A percentile compares a stretch with the other conserved stretches of the same genome.
phyloP scores from a whole-genome alignment of 2,113 vertebrate genomes.

The Ophthalmolycus amberensis region DNA sequence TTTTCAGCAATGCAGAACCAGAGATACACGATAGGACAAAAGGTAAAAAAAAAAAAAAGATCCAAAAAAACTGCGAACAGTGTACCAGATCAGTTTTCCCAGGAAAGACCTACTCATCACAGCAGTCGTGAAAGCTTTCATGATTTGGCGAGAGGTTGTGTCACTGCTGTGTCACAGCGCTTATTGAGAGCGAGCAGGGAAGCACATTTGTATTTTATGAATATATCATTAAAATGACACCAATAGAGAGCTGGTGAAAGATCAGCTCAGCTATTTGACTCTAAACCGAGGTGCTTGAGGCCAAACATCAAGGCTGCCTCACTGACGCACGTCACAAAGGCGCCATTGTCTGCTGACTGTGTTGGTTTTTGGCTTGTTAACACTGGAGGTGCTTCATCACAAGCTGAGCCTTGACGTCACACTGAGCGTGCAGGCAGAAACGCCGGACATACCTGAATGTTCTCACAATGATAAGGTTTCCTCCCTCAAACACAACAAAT shows the following conservation, averaged over 20 bases:
- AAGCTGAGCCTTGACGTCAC: not conserved
- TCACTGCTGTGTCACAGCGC: not conserved
- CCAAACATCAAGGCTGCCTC: conserved; percentile 13
- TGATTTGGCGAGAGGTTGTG: not conserved
- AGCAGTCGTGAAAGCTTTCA: not conserved
- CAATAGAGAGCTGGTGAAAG: not conserved
- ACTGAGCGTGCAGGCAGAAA: conserved; percentile 11
- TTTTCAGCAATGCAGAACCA: conserved; percentile 22
- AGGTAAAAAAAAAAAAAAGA: too few relatives aligned
- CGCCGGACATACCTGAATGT: not conserved
- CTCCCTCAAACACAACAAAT: conserved; percentile 16
- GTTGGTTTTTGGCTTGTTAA: conserved; percentile 20
- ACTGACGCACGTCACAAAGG: conserved; percentile 47
- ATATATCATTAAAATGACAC: not conserved
- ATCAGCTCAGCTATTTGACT: conserved; percentile 27
- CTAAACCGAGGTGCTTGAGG: not conserved
- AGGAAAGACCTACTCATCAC: not conserved
- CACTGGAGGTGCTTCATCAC: conserved; percentile 34
- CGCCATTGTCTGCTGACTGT: conserved; percentile 28
- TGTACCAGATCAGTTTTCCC: not conserved
- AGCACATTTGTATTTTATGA: not conserved
- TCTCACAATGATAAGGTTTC: conserved; percentile 54
- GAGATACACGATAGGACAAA: conserved; percentile 8
- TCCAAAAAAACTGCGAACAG: not conserved
- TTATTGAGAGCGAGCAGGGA: not conserved